A percentile compares a stretch with the other conserved stretches of the same genome.
phyloP scores from a whole-genome alignment of 1,140 invertebrate species.

The Anastrepha obliqua region DNA sequence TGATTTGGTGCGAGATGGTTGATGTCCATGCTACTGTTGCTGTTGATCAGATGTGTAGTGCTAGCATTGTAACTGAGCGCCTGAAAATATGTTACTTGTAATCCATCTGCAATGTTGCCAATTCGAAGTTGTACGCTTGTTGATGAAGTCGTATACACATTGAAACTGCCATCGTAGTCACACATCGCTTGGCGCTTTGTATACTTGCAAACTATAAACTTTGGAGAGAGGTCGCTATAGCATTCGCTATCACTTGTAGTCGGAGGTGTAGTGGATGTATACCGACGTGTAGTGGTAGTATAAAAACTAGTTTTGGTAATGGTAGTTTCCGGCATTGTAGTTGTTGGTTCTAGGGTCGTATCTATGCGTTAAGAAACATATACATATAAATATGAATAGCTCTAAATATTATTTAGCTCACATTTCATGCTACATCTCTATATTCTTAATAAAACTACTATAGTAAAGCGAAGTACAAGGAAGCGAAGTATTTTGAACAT shows the following conservation, averaged over 20 bases:
- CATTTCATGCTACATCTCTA: too few relatives aligned
- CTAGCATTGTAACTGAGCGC: not conserved
- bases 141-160: not conserved
- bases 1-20: not conserved
- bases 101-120: not conserved
- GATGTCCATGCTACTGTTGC: not conserved
- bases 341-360: not conserved
- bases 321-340: not conserved
- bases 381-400: not conserved
- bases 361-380: not conserved
- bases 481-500: too few relatives aligned
- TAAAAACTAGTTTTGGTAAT: not conserved
- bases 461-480: too few relatives aligned
- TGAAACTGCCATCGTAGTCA: slow-evolving; percentile 7
- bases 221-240: not conserved
- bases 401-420: too few relatives aligned
- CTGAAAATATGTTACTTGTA: slow-evolving; percentile 11
- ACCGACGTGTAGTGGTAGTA: not conserved
- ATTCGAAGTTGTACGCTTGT: slow-evolving; percentile 13
- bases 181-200: not conserved
- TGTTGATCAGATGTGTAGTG: not conserved
- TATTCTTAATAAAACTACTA: too few relatives aligned
- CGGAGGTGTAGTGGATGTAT: not conserved
- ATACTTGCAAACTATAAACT: not conserved
- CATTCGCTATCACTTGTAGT: not conserved